Conservation (phyloP, 1,140 invertebrate species). For the Megathymus violae region DNA sequence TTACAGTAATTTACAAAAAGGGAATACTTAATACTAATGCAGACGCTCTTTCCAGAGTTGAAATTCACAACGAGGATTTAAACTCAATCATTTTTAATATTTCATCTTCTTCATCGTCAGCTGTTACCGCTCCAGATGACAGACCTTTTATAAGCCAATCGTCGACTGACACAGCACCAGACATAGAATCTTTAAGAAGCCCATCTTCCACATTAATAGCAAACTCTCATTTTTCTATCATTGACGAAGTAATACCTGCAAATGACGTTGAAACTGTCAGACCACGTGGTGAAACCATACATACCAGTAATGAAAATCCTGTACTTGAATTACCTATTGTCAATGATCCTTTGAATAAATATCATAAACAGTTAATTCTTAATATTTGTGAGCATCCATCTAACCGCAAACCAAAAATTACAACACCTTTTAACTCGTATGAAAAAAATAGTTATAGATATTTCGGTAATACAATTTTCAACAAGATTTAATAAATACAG, state of each 20-base stretch:
- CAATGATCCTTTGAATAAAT: conserved; percentile 6
- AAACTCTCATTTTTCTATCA: neutral
- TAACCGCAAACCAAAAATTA: conserved; percentile 4
- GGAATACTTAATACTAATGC: conserved; percentile 32
- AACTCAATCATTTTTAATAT: conserved; percentile 7
- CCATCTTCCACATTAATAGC: conserved; percentile 3
- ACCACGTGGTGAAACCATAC: conserved; percentile 5
- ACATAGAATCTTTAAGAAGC: neutral
- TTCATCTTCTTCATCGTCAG: conserved; percentile 13
- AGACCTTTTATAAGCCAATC: conserved; percentile 8
- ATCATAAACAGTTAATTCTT: conserved; percentile 9
- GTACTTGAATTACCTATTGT: conserved; percentile 8
- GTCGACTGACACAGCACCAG: conserved; percentile 5
- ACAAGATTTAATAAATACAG: conserved; percentile 24
- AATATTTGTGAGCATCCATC: conserved; percentile 12
- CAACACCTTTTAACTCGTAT: conserved; percentile 11
- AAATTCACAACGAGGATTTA: conserved; percentile 18
- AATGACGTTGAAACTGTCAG: neutral
- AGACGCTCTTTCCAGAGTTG: conserved; percentile 15
- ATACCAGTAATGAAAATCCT: conserved; percentile 15
- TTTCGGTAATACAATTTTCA: conserved; percentile 18
- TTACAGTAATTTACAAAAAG: conserved; percentile 29
- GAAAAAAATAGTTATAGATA: conserved; percentile 2
- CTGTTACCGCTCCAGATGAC: conserved; percentile 19
- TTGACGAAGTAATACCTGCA: neutral